These are phyloP conservation scores for Plebejus anna DNA, from an alignment of 2,888 invertebrate species.

Conservation along the genomic window DNA sequence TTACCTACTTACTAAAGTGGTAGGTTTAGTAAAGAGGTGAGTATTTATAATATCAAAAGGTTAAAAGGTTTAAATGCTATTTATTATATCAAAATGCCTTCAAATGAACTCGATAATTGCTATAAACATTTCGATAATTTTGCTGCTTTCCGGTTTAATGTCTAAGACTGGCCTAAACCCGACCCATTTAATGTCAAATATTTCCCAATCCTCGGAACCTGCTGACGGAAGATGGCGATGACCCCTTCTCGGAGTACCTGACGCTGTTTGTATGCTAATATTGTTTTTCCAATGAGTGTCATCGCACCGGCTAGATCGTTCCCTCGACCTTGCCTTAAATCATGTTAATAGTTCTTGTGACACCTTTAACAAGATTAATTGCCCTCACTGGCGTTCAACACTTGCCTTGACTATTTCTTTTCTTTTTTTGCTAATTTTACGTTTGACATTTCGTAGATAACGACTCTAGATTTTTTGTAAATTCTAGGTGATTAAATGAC, in stretches of 20 bases:
- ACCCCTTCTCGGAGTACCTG: slow-evolving; percentile 69
- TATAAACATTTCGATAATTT: slow-evolving; percentile 9
- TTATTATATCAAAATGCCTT: neutral
- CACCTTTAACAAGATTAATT: slow-evolving; percentile 15
- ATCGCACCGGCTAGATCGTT: slow-evolving; percentile 58
- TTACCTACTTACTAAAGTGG: neutral
- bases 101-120: neutral
- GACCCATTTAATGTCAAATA: slow-evolving; percentile 20
- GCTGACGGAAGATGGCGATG: slow-evolving; percentile 64
- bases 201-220: slow-evolving; percentile 44
- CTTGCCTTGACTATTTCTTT: neutral
- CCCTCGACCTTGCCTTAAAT: slow-evolving; percentile 38
- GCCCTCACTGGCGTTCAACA: neutral
- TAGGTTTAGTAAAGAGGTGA: too few species aligned
- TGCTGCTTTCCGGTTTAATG: neutral
- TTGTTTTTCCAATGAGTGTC: slow-evolving; percentile 63
- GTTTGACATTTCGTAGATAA: neutral
- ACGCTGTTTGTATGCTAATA: slow-evolving; percentile 68
- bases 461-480: neutral
- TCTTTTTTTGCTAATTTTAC: neutral
- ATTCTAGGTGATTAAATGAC: neutral
- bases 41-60: too few species aligned
- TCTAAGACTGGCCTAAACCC: neutral
- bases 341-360: slow-evolving; percentile 6
- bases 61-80: neutral